Conservation (phyloP, 2,888 invertebrate genomes). For the Pteria penguin region DNA sequence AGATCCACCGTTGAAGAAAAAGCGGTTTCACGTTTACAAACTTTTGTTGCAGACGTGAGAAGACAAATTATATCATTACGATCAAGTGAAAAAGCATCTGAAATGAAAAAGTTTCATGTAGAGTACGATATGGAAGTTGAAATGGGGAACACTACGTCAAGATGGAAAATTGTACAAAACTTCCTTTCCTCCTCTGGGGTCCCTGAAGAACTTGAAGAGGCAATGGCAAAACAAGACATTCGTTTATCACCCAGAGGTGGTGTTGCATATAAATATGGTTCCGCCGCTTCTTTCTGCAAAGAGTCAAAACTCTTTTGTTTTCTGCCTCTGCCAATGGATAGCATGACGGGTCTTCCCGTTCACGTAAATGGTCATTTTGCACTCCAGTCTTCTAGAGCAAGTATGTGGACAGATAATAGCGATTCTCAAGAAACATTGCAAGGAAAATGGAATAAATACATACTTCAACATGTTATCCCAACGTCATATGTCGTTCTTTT, state of each 20-base stretch:
- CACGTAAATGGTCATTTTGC: slow-evolving; percentile 71
- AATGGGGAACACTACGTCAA: not conserved
- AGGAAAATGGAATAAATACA: slow-evolving; percentile 63
- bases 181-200: slow-evolving; percentile 57
- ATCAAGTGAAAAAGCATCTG: not conserved
- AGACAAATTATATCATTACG: not conserved
- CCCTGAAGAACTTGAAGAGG: slow-evolving; percentile 48
- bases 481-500: slow-evolving; percentile 61
- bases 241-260: slow-evolving; percentile 63
- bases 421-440: slow-evolving; percentile 32
- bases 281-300: too few species aligned
- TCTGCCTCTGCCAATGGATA: slow-evolving; percentile 60
- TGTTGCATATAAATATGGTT: slow-evolving; percentile 47
- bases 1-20: not conserved
- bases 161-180: slow-evolving; percentile 64
- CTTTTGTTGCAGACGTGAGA: not conserved
- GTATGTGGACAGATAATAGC: slow-evolving; percentile 38
- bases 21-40: not conserved
- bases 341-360: slow-evolving; percentile 60
- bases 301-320: slow-evolving; percentile 58
- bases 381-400: slow-evolving; percentile 61
- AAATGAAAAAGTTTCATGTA: too few species aligned
- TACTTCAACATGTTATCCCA: slow-evolving; percentile 60
- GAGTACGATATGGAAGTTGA: too few species aligned
- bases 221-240: slow-evolving; percentile 55